Evolutionary conservation across 2,888 invertebrate genomes (phyloP).

Genomic region (Ennomos fuscantarius): DNA sequence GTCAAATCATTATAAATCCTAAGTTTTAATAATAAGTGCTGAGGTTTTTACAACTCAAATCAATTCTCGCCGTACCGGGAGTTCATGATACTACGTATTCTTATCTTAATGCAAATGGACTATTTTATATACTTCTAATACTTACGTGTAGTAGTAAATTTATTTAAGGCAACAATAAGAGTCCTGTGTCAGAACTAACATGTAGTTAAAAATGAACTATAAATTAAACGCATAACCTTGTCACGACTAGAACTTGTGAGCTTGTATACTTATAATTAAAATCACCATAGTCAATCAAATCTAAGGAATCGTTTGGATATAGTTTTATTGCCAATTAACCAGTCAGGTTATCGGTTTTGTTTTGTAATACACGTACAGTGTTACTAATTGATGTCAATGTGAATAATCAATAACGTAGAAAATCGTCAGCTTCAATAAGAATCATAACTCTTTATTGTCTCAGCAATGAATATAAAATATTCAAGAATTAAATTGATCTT

Average conservation of each 20-base stretch:
- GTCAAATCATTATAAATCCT: no score
- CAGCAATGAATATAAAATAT: no score
- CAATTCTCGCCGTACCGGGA: no score
- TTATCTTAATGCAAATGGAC: no score
- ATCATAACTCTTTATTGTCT: no score
- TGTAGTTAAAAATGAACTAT: slow-evolving; percentile 25
- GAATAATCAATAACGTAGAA: background rate
- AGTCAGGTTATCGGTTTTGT: slow-evolving; percentile 15
- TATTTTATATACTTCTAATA: no score
- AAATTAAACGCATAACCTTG: slow-evolving; percentile 35
- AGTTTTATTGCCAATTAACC: slow-evolving; percentile 31
- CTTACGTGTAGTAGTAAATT: slow-evolving; percentile 1
- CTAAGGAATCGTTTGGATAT: slow-evolving; percentile 34
- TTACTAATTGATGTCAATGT: background rate
- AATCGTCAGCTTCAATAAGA: no score
- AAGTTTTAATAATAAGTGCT: no score
- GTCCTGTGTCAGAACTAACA: slow-evolving; percentile 15
- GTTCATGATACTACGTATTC: no score
- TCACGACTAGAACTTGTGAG: slow-evolving; percentile 23
- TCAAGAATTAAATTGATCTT: no score
- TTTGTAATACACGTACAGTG: slow-evolving; percentile 3
- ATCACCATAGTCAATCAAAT: slow-evolving; percentile 27
- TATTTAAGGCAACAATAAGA: slow-evolving; percentile 17
- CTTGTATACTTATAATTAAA: slow-evolving; percentile 34
- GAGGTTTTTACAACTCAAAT: no score